These are phyloP conservation scores for Athene cunicularia DNA, from an alignment of 2,113 vertebrate genomes.

Conservation along the genomic window DNA sequence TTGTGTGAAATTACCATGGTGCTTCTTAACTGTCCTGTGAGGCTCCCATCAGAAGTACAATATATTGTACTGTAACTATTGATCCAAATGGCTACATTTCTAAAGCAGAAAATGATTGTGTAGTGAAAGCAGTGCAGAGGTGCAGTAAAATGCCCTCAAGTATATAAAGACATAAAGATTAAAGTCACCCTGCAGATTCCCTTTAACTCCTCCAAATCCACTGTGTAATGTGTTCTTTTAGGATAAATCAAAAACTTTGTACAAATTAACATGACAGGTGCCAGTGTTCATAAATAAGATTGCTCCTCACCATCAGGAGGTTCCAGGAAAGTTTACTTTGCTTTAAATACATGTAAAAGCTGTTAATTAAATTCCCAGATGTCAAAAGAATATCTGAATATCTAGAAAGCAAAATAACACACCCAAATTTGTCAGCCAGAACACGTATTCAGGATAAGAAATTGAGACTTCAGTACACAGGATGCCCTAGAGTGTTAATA, in stretches of 20 bases:
- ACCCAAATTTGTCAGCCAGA: constrained; percentile 72
- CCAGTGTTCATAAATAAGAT: constrained; percentile 58
- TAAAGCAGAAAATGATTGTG: constrained; percentile 88
- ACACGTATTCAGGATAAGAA: constrained; percentile 65
- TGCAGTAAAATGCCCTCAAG: constrained; percentile 81
- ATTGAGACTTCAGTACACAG: constrained; percentile 13
- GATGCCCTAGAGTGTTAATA: constrained; percentile 67
- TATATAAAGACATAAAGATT: constrained; percentile 85
- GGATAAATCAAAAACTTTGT: constrained; percentile 70
- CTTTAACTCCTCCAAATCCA: constrained; percentile 79
- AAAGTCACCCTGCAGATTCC: constrained; percentile 79
- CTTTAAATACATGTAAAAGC: constrained; percentile 51
- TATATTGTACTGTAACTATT: constrained; percentile 83
- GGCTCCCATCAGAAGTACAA: constrained; percentile 77
- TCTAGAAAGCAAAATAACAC: constrained; percentile 69
- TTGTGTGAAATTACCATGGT: constrained; percentile 18
- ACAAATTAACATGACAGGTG: constrained; percentile 70
- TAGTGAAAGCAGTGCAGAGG: constrained; percentile 80
- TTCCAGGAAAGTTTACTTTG: constrained; percentile 40
- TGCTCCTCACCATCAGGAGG: background rate
- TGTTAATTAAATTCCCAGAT: constrained; percentile 68
- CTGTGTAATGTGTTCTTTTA: constrained; percentile 71
- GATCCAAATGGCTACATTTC: constrained; percentile 86
- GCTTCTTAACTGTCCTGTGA: constrained; percentile 69
- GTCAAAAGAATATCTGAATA: constrained; percentile 66